Evolutionary conservation across 2,888 invertebrate genomes (phyloP), one percentile per base, ranked within the genome.

Genomic region (Mimachlamys varia): DNA sequence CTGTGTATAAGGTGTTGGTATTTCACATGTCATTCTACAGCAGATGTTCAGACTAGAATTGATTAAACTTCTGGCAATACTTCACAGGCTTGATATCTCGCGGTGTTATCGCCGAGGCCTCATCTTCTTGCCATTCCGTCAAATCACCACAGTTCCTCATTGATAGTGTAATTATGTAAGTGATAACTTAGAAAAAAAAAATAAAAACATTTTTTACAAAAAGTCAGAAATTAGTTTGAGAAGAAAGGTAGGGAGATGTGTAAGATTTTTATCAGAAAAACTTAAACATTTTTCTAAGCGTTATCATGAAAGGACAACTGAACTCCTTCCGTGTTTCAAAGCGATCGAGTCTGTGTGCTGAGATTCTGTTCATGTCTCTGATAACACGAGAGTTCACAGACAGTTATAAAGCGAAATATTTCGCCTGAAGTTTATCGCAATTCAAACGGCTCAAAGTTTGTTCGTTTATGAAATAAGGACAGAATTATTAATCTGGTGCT

Each of bases 191-290:
- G 33, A 76, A 58, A 33, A 33, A 76, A 53, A 19, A 53, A 12
- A 53, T 5, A 17, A 13, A 13, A 27, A 7, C 33, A 76, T 27
- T 27, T 76, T 76, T 27, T 15, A 76, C 10, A 58, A 76, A 76
- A 76, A 33, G 44, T 44, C 3, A 44, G 44, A 44, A 44, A 44
- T 44, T 3, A 7, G 44, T 44, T 5, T 44, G 7, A 53, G 17
- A 58, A 58, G 19, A 22, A 58, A 19, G 22, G 58, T 58, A 22
- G 7, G 12, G 19, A 62, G 76, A 76, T 76, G 76, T 76, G 22
- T 3, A 76, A 27, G 76, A 76, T 76, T 76, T 44, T 76, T 76
- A 76, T 76, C 76, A 76, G 13, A 76, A 76, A 76, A 76, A 22
- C 76, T 33, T 7, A 76, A 10, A 76, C 12, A 22, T 76, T 33